These are phyloP conservation scores for Orbicella faveolata DNA, from an alignment of 64 coral and sea anemone species.

Conservation along the genomic window DNA sequence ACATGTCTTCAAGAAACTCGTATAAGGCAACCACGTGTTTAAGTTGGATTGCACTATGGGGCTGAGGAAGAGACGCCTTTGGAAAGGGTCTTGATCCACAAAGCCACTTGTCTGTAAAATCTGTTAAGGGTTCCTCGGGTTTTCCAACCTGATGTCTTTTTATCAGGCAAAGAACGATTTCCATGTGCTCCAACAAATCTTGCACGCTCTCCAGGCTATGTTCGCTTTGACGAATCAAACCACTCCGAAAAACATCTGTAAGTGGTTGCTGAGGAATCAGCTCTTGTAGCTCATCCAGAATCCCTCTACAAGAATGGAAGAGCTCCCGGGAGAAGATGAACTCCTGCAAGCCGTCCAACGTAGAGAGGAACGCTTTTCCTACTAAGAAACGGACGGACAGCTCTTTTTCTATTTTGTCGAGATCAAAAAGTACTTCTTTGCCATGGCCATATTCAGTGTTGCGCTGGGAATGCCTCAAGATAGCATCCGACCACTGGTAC, in stretches of 20 bases:
- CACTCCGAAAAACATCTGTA: constrained; percentile 28
- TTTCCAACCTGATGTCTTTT: constrained; percentile 52
- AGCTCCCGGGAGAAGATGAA: constrained; percentile 92
- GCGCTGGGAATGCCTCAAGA: constrained; percentile 75
- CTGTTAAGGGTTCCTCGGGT: constrained; percentile 55
- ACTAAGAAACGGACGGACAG: constrained; percentile 66
- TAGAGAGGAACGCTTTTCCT: constrained; percentile 79
- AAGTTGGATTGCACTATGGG: constrained; percentile 60
- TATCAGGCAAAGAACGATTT: constrained; percentile 84
- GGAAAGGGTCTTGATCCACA: constrained; percentile 76
- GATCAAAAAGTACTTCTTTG: constrained; percentile 72
- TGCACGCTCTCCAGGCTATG: constrained; percentile 61
- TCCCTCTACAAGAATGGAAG: constrained; percentile 78
- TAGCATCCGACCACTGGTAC: constrained; percentile 75
- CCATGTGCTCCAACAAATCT: constrained; percentile 81
- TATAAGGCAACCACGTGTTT: constrained; percentile 85
- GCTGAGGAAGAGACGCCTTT: constrained; percentile 63
- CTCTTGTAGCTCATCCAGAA: constrained; percentile 73
- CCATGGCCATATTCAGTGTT: constrained; percentile 89
- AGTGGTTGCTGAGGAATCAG: constrained; percentile 73
- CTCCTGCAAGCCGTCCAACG: constrained; percentile 37
- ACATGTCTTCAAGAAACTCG: constrained; percentile 84
- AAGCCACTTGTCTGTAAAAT: constrained; percentile 78
- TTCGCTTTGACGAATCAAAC: constrained; percentile 49
- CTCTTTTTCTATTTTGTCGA: constrained; percentile 81